Evolutionary conservation across 64 coral and sea anemone genomes (phyloP).

Genomic region (Stichodactyla helianthus): DNA sequence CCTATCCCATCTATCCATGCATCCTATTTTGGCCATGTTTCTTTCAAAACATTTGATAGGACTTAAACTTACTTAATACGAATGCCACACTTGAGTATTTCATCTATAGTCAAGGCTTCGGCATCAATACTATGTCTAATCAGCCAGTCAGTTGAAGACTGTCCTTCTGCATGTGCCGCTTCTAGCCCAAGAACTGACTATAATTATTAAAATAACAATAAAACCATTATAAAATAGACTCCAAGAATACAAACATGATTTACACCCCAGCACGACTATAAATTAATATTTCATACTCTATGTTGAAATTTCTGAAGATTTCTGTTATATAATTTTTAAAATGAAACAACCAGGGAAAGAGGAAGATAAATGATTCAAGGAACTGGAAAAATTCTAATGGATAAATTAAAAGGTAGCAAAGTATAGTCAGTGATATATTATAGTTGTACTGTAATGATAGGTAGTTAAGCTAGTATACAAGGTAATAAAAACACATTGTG

Average conservation of each 20-base stretch:
- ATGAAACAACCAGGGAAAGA: background rate
- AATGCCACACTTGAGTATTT: conserved; percentile 92
- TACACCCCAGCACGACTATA: background rate
- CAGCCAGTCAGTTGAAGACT: conserved; percentile 95
- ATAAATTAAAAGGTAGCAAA: too few relatives aligned
- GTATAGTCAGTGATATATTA: too few relatives aligned
- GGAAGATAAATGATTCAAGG: background rate
- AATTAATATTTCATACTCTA: background rate
- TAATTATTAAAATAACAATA: background rate
- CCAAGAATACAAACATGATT: background rate
- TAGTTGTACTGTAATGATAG: too few relatives aligned
- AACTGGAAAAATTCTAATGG: too few relatives aligned
- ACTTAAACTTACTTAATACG: conserved; percentile 65
- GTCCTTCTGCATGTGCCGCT: conserved; percentile 76
- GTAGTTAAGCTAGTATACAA: too few relatives aligned
- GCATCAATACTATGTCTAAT: conserved; percentile 81
- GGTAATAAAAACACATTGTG: too few relatives aligned
- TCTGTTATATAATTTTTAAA: background rate
- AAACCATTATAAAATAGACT: background rate
- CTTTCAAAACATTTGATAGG: background rate
- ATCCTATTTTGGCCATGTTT: background rate
- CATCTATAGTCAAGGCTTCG: conserved; percentile 67
- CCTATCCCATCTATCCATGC: background rate
- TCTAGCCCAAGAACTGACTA: conserved; percentile 81
- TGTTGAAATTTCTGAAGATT: background rate